Evolutionary conservation across 2,797 vertebrate species (phyloP).

Genomic region (Ceryle rudis): DNA sequence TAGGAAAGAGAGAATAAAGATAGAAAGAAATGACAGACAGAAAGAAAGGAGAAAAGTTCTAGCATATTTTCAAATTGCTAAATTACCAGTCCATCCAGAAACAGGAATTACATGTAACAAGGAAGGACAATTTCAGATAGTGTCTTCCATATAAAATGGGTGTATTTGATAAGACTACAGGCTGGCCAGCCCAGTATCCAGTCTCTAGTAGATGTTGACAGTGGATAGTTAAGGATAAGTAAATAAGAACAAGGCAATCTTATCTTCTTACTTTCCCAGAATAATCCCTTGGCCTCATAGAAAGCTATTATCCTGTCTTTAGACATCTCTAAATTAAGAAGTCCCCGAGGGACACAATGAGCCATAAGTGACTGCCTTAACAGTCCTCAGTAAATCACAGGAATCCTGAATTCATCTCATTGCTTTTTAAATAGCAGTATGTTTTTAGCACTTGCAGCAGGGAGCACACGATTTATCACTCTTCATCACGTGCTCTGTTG

Average conservation of each 20-base stretch:
- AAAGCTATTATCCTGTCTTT: neutral
- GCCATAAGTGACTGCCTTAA: neutral
- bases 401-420: neutral
- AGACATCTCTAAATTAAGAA: neutral
- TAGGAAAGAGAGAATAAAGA: neutral
- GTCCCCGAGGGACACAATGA: neutral
- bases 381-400: neutral
- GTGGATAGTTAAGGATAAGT: neutral
- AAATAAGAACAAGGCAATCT: neutral
- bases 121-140: neutral
- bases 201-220: neutral
- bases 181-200: neutral
- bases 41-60: neutral
- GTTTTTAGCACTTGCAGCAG: neutral
- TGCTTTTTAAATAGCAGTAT: neutral
- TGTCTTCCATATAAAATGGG: neutral
- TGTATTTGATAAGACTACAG: neutral
- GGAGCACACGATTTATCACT: neutral
- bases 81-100: neutral
- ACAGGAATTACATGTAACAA: neutral
- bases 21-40: neutral
- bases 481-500: neutral
- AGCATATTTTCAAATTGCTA: neutral
- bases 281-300: neutral
- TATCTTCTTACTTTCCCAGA: neutral